Percentiles rank a stretch among this genome's conserved stretches.
These are phyloP conservation scores for Ciona savignyi DNA, from an alignment of 23 tunicate species.

Conservation along the genomic window DNA sequence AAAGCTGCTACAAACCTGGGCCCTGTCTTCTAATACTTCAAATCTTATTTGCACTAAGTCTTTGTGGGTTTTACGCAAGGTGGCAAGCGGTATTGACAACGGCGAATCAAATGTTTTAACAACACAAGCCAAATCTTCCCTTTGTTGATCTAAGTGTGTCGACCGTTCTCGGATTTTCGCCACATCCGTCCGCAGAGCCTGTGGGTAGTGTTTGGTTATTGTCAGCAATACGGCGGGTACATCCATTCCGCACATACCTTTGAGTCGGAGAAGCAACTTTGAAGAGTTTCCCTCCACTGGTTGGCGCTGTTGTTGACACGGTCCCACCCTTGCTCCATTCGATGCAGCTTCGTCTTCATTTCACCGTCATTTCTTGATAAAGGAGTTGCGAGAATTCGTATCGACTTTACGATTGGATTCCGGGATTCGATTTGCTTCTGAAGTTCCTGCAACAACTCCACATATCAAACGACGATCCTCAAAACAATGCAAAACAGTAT, in stretches of 20 bases:
- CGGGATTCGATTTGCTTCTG: slow-evolving; percentile 49
- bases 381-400: slow-evolving; percentile 38
- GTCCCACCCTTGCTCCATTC: slow-evolving; percentile 43
- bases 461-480: too few species aligned
- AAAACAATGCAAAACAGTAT: too few species aligned
- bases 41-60: slow-evolving; percentile 22
- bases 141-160: background rate
- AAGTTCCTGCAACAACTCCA: slow-evolving; percentile 10
- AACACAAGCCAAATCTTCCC: slow-evolving; percentile 1
- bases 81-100: background rate
- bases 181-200: background rate
- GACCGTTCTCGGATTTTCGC: background rate
- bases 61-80: slow-evolving; percentile 26
- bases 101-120: background rate
- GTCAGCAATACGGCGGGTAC: too few species aligned
- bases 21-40: slow-evolving; percentile 30
- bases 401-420: slow-evolving; percentile 39
- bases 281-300: slow-evolving; percentile 26
- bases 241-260: slow-evolving; percentile 41
- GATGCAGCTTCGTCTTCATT: slow-evolving; percentile 12
- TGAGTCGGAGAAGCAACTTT: slow-evolving; percentile 15
- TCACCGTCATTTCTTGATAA: background rate
- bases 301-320: slow-evolving; percentile 1
- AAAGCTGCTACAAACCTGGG: slow-evolving; percentile 35
- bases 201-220: too few species aligned